Evolutionary conservation across 1,140 invertebrate species (phyloP).

Genomic region (Archivesica marissinica): DNA sequence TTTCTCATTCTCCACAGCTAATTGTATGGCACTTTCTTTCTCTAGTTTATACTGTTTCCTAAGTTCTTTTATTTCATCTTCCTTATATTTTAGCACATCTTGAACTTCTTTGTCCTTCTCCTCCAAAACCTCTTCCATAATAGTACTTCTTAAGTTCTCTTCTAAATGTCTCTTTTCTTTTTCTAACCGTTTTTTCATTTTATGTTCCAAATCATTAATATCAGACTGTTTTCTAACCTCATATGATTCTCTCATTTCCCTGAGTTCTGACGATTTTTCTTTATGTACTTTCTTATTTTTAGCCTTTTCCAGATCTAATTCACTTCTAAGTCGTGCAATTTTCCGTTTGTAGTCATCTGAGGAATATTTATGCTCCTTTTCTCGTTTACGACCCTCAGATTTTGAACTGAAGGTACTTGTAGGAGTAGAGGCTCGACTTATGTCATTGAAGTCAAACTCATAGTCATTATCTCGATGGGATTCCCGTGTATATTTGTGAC

Average conservation of each 20-base stretch:
- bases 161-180: conserved; percentile 66
- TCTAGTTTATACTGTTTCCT: conserved; percentile 63
- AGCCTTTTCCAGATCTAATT: conserved; percentile 72
- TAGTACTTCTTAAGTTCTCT: conserved; percentile 65
- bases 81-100: conserved; percentile 70
- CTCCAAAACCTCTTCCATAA: conserved; percentile 70
- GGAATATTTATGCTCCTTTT: conserved; percentile 63
- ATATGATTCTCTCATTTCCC: conserved; percentile 61
- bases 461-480: conserved; percentile 61
- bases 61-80: conserved; percentile 66
- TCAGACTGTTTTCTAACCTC: conserved; percentile 59
- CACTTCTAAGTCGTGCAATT: conserved; percentile 72
- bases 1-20: conserved; percentile 68
- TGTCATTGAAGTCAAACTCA: conserved; percentile 75
- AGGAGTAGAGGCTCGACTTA: conserved; percentile 74
- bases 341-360: conserved; percentile 73
- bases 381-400: conserved; percentile 70
- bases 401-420: conserved; percentile 72
- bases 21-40: conserved; percentile 64
- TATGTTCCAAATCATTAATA: conserved; percentile 52
- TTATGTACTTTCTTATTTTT: conserved; percentile 70
- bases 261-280: conserved; percentile 71
- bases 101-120: conserved; percentile 73
- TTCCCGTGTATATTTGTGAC: conserved; percentile 7
- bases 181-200: conserved; percentile 66